Evolutionary conservation across 1,140 invertebrate species (phyloP), one percentile per base, ranked within the genome.

Genomic region (Meloidogyne hapla): DNA sequence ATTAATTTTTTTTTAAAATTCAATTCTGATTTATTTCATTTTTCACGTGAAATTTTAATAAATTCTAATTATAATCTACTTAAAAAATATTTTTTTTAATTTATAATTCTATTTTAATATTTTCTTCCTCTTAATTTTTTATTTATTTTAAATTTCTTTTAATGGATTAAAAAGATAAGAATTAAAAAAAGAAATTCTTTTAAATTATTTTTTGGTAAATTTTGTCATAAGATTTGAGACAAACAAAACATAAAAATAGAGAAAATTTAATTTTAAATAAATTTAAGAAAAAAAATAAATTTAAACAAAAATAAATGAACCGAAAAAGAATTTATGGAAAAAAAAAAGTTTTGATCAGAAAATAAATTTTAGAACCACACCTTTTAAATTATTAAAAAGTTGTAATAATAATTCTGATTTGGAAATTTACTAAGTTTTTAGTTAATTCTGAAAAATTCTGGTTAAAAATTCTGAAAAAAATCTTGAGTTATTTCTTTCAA

Each of bases 221-320:
- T 56, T 56, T n/a, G 48, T 56, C 48, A 56, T 56, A 56, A n/a
- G 48, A 56, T 56, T 56, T 56, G n/a, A 56, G 48, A 56, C 48
- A 56, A 56, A 56, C 48, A 56, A 56, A 56, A 13, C 33, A 33
- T 33, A n/a, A 56, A 42, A 42, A 42, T 13, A 42, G 12, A n/a
- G n/a, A 42, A 56, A 56, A 56, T 15, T 56, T 33, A 33, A 33
- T 56, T 56, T 56, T 56, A 56, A 56, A 56, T 56, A n/a, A 56
- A 56, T 56, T 56, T 56, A 56, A 48, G 45, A 48, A 48, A 48
- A 18, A 48, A 48, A 56, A 56, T n/a, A 56, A n/a, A n/a, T 56
- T 56, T 56, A 56, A 56, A 56, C 48, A 56, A 56, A 56, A 56
- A 56, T 56, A 56, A 56, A n/a, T 56, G 48, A 56, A 56, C 48